Base-by-base conservation (phyloP, 2,888 invertebrate species). In the Eulithis prunata region DNA sequence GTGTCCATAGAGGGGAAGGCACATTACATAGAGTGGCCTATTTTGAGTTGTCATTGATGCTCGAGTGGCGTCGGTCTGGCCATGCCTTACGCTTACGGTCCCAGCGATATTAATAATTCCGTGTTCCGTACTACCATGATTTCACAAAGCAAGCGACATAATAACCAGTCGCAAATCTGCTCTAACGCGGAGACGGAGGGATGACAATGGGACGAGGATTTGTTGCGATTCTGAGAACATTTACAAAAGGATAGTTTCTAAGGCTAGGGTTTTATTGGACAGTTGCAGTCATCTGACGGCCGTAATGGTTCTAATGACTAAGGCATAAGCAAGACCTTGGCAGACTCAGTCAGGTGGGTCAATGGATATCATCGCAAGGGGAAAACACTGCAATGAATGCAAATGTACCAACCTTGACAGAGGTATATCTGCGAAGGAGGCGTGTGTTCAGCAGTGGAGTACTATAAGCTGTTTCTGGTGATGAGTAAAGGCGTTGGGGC, bases 141-240 rank as follows among this genome's bases (percentile, higher is more conserved):
- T 67, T 59, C 67, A 61, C 54, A 64, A 68, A 56, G 68, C 45
- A 53, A 62, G 51, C n/a, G 46, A 62, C 45, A 65, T 68, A 51
- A 64, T 55, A 62, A 64, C 46, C 62, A 64, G 38, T 64, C 57
- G 43, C 57, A 62, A 58, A 64, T 58, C 45, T 52, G 51, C 49
- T 28, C 55, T 32, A 51, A 51, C 56, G 49, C 54, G 10, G 6
- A n/a, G 21, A 55, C 13, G 43, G 43, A 53, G 43, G 13, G 56
- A 59, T 32, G 32, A 58, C 68, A 59, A 59, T 68, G 41, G 47
- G 28, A 28, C 14, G 41, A 43, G 55, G 56, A 53, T 68, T 59
- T 55, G 60, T 49, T 12, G 2, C 47, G 63, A 53, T 57, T 41
- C 57, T 3, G n/a, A 46, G 5, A 43, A 56, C 41, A 60, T 57